Conservation (phyloP, 2,797 vertebrate species). For the Eulemur rubriventer region DNA sequence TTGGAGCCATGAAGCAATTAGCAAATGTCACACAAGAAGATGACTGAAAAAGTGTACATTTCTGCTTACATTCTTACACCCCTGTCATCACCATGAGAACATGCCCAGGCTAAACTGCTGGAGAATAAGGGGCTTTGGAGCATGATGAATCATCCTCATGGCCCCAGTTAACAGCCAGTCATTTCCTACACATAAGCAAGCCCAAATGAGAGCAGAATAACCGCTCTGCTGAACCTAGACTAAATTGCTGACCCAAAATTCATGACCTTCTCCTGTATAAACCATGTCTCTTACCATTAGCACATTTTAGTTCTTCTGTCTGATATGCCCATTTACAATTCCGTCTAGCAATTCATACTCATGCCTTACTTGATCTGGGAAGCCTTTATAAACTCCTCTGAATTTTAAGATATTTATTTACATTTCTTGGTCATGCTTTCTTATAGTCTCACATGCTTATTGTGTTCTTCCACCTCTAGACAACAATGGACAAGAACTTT, state of each 20-base stretch:
- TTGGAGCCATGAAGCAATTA: not conserved
- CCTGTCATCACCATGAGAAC: not conserved
- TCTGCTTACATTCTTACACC: not conserved
- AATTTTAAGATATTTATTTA: not conserved
- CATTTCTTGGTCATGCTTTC: not conserved
- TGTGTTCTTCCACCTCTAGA: not conserved
- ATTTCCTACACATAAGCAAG: not conserved
- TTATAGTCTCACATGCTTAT: not conserved
- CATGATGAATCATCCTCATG: not conserved
- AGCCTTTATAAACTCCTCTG: not conserved
- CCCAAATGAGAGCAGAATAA: not conserved
- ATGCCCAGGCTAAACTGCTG: not conserved
- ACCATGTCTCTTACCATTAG: not conserved
- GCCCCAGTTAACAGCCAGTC: not conserved
- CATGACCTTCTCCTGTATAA: not conserved
- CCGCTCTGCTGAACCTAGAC: not conserved
- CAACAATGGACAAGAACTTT: not conserved
- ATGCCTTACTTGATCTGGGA: not conserved
- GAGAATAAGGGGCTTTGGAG: not conserved
- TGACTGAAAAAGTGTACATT: not conserved
- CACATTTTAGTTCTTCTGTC: not conserved
- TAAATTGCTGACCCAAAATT: not conserved
- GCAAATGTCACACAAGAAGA: not conserved
- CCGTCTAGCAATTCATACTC: not conserved
- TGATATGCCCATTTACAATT: not conserved